Conservation (phyloP, 2,888 invertebrate genomes). For the Allophyes oxyacanthae region DNA sequence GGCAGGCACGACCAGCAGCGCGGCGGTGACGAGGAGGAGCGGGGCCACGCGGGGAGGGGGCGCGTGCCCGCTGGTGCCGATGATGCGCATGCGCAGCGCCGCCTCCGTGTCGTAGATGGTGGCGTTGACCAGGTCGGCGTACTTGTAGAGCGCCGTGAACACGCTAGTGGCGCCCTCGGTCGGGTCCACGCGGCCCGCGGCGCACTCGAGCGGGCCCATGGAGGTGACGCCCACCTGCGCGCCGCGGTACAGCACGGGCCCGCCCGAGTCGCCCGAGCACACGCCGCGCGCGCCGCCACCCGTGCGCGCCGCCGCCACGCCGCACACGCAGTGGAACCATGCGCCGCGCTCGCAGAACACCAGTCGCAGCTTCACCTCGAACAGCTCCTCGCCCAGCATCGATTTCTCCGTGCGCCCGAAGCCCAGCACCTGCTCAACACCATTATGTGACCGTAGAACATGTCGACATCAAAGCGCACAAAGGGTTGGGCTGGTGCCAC, state of each 20-base stretch:
- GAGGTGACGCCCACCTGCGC: conserved; percentile 75
- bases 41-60: conserved; percentile 5
- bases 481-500: too few relatives aligned
- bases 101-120: conserved; percentile 70
- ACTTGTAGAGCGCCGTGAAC: conserved; percentile 74
- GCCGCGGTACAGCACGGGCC: conserved; percentile 62
- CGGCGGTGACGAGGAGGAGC: conserved; percentile 9
- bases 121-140: conserved; percentile 72
- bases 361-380: conserved; percentile 68
- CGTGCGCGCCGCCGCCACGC: conserved; percentile 53
- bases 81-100: conserved; percentile 63
- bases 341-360: conserved; percentile 67
- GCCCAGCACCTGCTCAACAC: conserved; percentile 70
- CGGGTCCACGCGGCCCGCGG: conserved; percentile 34
- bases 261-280: conserved; percentile 83
- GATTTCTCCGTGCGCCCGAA: conserved; percentile 76
- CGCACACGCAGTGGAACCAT: conserved; percentile 76
- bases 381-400: conserved; percentile 71
- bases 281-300: conserved; percentile 65
- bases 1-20: neutral
- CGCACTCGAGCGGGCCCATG: conserved; percentile 77
- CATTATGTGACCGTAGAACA: neutral
- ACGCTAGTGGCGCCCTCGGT: conserved; percentile 71
- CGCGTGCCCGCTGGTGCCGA: conserved; percentile 5
- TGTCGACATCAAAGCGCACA: too few relatives aligned